Base-by-base conservation (phyloP, 2,888 invertebrate genomes). In the Ophonus ardosiacus region DNA sequence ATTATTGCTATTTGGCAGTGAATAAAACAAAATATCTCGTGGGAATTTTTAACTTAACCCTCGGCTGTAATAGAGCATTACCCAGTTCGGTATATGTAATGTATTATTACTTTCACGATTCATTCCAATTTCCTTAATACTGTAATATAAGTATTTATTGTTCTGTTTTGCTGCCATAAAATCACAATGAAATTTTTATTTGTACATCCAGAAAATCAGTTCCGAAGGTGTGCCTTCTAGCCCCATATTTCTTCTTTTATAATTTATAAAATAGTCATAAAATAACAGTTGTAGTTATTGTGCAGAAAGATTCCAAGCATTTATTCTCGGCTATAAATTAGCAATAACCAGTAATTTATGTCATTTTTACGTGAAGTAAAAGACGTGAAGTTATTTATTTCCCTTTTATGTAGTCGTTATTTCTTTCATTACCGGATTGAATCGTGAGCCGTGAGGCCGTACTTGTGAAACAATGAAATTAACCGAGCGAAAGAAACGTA, bases 381-480 rank as follows among this genome's bases (percentile, higher is more conserved):
- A 68, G 68, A 68, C 68, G 68, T 68, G 68, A 13, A 68, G 38
- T 68, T 68, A 68, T 68, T 68, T 68, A 68, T 38, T 68, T 68
- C 13, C 68, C 13, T 68, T 68, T 68, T 68, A 68, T 68, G 68
- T 68, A 24, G 68, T 31, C 24, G 31, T 68, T 68, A 68, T 38
- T 68, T 38, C 68, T 68, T 68, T 68, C 68, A 68, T 68, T 68
- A 24, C 38, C 68, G 68, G 38, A 68, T 68, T 68, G 68, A 68
- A 15, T 68, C 68, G 68, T 31, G 31, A 68, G 15, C 31, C 68
- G 68, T 31, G 31, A 68, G n/a, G 68, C 38, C 38, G 68, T 68
- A 38, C 38, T 68, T 68, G 68, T 68, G 68, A 68, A 68, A 68
- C 68, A 68, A 68, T 68, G 68, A 68, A 68, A 31, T 68, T 68